These are phyloP conservation scores for Chromis chromis DNA, from an alignment of 2,797 vertebrate genomes.

Conservation along the genomic window DNA sequence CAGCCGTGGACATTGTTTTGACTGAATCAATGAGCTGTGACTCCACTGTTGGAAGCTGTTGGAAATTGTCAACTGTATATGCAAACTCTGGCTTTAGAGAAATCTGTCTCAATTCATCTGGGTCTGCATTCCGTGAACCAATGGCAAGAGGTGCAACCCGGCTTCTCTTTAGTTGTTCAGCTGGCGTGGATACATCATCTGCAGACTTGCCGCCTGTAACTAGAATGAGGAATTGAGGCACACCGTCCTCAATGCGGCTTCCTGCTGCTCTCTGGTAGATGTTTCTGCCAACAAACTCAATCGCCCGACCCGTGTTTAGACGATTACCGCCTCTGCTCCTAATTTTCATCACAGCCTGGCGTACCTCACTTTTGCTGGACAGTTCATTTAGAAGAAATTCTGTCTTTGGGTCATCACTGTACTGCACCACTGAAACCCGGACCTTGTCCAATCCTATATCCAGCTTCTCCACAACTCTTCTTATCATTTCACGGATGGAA, in stretches of 20 bases:
- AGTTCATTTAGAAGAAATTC: conserved; percentile 92
- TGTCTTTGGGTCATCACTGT: conserved; percentile 87
- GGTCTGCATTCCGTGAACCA: conserved; percentile 85
- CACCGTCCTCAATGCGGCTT: conserved; percentile 93
- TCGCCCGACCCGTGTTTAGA: conserved; percentile 89
- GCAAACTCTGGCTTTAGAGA: conserved; percentile 88
- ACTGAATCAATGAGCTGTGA: conserved; percentile 87
- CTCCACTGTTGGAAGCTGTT: conserved; percentile 87
- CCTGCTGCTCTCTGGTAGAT: conserved; percentile 93
- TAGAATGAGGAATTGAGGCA: conserved; percentile 95
- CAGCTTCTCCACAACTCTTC: conserved; percentile 87
- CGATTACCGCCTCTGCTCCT: conserved; percentile 86
- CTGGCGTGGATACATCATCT: conserved; percentile 88
- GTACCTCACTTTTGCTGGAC: conserved; percentile 90
- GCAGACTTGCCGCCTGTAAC: conserved; percentile 89
- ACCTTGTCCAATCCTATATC: conserved; percentile 91
- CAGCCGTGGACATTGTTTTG: conserved; percentile 81
- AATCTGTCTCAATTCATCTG: conserved; percentile 88
- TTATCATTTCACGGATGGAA: conserved; percentile 87
- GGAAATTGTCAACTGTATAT: conserved; percentile 88
- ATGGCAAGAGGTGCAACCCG: conserved; percentile 88
- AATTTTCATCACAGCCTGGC: conserved; percentile 82
- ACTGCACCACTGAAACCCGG: conserved; percentile 92
- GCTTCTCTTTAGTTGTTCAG: conserved; percentile 87
- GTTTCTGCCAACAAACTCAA: conserved; percentile 90